These are phyloP conservation scores for Ibidorhyncha struthersii DNA, from an alignment of 2,113 vertebrate genomes.

Conservation along the genomic window DNA sequence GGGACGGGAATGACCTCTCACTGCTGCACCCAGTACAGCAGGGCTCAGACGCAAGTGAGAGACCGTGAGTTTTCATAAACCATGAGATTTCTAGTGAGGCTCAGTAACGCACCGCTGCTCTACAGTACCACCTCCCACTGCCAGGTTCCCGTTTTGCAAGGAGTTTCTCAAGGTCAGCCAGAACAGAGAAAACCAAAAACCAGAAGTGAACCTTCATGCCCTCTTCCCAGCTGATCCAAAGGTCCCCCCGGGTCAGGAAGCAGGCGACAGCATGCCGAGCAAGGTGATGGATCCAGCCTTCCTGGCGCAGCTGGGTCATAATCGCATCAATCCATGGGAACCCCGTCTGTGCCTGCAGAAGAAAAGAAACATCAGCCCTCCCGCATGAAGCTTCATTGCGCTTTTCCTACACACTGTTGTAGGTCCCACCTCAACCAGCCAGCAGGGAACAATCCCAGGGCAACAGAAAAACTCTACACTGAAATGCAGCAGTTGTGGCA, in stretches of 20 bases:
- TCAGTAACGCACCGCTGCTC: not conserved
- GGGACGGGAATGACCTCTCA: not conserved
- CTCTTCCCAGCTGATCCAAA: constrained; percentile 97
- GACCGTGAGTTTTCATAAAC: not conserved
- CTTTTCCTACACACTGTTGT: not conserved
- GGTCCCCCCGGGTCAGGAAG: constrained; percentile 91
- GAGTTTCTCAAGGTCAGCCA: not conserved
- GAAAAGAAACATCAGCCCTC: constrained; percentile 74
- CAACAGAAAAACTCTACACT: not conserved
- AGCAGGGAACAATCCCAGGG: not conserved
- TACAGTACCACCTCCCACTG: not conserved
- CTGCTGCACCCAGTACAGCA: not conserved
- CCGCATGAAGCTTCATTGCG: constrained; percentile 73
- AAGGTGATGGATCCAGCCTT: constrained; percentile 96
- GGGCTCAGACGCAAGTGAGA: fast-evolving
- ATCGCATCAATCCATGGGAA: constrained; percentile 97
- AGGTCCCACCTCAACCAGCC: not conserved
- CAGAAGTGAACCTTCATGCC: constrained; percentile 86
- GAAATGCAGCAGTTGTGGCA: not conserved
- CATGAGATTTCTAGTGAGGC: not conserved
- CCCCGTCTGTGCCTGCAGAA: constrained; percentile 82
- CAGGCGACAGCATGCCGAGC: constrained; percentile 92
- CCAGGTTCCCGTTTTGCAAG: not conserved
- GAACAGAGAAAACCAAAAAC: not conserved
- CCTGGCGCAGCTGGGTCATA: constrained; percentile 94